A percentile compares a stretch with the other conserved stretches of the same genome.
Evolutionary conservation across 30 jellyfish, hydroid and myxozoan genomes (phyloP).

Genomic region (Turritopsis rubra): DNA sequence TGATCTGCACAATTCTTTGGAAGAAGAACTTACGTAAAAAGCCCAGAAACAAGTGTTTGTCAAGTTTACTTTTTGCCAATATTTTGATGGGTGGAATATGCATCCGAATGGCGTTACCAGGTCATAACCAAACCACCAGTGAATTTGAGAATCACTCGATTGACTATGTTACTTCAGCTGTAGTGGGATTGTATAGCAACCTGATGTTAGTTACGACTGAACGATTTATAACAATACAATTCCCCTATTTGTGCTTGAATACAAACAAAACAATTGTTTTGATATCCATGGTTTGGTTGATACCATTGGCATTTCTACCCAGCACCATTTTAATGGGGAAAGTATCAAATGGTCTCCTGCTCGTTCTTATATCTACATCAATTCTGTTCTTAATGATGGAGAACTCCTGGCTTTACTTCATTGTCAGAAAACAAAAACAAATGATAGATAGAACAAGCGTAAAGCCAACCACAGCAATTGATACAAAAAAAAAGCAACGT

Average conservation of each 20-base stretch:
- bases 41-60: background rate
- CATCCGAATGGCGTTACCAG: conserved; percentile 6
- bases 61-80: background rate
- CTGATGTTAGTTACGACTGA: conserved; percentile 1
- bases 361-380: background rate
- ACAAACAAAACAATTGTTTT: background rate
- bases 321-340: background rate
- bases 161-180: conserved; percentile 6
- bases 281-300: background rate
- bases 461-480: background rate
- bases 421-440: conserved; percentile 3
- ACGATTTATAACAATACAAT: background rate
- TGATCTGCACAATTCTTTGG: background rate
- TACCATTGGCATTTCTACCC: background rate
- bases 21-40: background rate
- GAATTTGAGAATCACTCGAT: conserved; percentile 4
- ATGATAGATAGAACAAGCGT: background rate
- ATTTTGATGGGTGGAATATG: conserved; percentile 5
- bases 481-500: background rate
- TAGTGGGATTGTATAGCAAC: background rate
- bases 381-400: background rate
- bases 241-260: background rate
- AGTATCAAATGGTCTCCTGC: background rate
- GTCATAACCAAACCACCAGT: background rate
- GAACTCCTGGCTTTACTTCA: background rate